These are phyloP conservation scores for Lophura nycthemera DNA, from an alignment of 2,113 vertebrate species.

Conservation along the genomic window DNA sequence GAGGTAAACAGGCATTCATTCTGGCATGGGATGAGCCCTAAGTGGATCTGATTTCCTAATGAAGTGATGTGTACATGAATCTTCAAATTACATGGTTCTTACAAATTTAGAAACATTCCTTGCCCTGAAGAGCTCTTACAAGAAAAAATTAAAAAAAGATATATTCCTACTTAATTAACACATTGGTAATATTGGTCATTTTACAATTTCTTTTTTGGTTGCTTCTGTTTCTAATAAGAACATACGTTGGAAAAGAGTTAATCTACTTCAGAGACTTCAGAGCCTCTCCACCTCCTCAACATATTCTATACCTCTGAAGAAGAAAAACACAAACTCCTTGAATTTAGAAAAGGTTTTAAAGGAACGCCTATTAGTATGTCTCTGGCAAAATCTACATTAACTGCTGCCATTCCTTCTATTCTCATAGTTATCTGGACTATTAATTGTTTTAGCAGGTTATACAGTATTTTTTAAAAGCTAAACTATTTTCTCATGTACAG, in stretches of 20 bases:
- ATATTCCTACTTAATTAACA: neutral
- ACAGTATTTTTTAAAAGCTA: neutral
- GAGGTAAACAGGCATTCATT: neutral
- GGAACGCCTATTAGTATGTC: neutral
- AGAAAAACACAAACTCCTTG: neutral
- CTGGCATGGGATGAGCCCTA: neutral
- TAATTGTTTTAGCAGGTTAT: neutral
- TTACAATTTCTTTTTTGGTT: neutral
- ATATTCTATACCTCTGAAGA: neutral
- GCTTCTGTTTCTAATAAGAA: neutral
- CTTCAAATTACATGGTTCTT: neutral
- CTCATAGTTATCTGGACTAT: neutral
- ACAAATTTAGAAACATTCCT: neutral
- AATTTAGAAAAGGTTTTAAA: neutral
- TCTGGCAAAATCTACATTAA: neutral
- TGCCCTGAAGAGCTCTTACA: neutral
- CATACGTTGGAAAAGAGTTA: neutral
- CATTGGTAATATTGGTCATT: neutral
- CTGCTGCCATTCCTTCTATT: neutral
- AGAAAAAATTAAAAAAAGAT: neutral
- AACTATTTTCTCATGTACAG: neutral
- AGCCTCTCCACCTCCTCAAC: neutral
- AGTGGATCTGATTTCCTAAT: neutral
- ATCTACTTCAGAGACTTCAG: neutral
- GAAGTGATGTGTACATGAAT: rapidly evolving